Base-by-base conservation (phyloP, 2,113 vertebrate species). In the Calidris pugnax region DNA sequence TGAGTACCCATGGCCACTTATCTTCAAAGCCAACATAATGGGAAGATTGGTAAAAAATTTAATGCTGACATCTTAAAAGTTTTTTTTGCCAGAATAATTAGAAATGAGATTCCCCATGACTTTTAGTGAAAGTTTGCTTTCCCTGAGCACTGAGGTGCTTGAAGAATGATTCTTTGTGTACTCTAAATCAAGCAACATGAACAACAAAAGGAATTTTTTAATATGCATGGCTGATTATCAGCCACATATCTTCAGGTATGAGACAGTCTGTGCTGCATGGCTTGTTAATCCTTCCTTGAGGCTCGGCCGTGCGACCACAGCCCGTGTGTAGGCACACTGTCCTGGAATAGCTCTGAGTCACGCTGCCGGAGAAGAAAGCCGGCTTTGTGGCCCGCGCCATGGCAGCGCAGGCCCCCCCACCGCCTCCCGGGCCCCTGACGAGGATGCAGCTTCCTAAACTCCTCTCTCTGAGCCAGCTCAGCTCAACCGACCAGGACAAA, bases 281-380 rank as follows among this genome's bases (percentile, higher is more conserved):
- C 92, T 92, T 89, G n/a, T 48, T 95, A 89, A 78, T 96, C 84
- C 80, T 82, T 85, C 89, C 93, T 89, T 55, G 3, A 23, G 86
- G 77, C 91, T 95, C 11, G 87, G 84, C 80, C 68, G 77, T 5
- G 12, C 45, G 84, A 72, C 87, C 93, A 72, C 93, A 94, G 91
- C 81, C 84, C 6, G 0, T 94, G 93, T 95, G 96, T 96, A 95
- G 96, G 95, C 95, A 95, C 89, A 60, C 66, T 96, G 95, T 95
- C 93, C 95, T 96, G 90, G 91, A 96, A 97, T 93, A 96, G 94
- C 96, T 97, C 89, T 97, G 95, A 97, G 95, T 97, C 95, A 97
- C 12, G 0, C 85, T 93, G 87, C 41, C 0, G 0, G 71, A 94
- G 93, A 96, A 97, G 92, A 97, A 97, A 93, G 94, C 53, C 8